Conservation (phyloP, 2,113 vertebrate species). For the Anser cygnoides region DNA sequence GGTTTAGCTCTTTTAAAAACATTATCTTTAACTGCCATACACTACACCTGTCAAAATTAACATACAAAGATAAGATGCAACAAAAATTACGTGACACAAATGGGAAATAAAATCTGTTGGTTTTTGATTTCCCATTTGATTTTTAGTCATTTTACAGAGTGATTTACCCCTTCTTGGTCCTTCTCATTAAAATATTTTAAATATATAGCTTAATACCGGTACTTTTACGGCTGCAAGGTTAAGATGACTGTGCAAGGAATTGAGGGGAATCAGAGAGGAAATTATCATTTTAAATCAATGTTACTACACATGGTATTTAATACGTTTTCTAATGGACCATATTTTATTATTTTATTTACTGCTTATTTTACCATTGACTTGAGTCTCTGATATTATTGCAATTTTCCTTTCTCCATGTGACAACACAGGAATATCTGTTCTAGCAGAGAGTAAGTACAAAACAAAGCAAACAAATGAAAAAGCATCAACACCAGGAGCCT, state of each 20-base stretch:
- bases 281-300: background rate
- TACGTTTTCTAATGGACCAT: background rate
- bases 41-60: no score
- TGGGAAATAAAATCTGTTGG: background rate
- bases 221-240: background rate
- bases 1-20: background rate
- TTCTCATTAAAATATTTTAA: background rate
- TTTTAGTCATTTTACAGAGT: background rate
- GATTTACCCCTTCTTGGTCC: background rate
- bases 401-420: background rate
- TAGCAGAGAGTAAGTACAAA: background rate
- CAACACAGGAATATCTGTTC: background rate
- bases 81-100: background rate
- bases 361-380: background rate
- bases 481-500: fast-evolving
- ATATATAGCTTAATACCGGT: background rate
- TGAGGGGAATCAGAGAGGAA: background rate
- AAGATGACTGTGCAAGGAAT: background rate
- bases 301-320: background rate
- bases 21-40: no score
- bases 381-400: background rate
- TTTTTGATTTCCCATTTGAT: background rate
- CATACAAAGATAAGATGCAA: background rate
- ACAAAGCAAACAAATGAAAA: background rate
- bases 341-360: background rate